Evolutionary conservation across 2,888 invertebrate species (phyloP), one percentile per base, ranked within the genome.

Genomic region (Zygothrica quintamaculata): DNA sequence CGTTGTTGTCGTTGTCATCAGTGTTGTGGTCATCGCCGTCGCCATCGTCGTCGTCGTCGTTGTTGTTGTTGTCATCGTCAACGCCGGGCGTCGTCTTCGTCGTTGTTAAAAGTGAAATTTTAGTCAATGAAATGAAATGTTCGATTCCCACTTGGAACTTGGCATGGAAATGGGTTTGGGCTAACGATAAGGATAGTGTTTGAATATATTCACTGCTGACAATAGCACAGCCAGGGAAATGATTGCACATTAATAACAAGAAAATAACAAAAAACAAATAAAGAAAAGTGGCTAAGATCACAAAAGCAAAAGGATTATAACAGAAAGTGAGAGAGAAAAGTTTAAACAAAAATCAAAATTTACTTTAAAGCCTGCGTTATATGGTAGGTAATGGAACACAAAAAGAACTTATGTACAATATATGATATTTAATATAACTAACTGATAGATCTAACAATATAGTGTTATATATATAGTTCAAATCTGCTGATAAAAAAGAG

Each of bases 81-180:
- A 51, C 48, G 56, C 58, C 65, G 67, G 50, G 18, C 18, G 18
- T 22, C 18, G 18, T 22, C 18, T 22, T 22, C 33, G 18, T 22
- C 18, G 18, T 22, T 22, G 18, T 75, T 76, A 87, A 85, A 87
- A 87, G 88, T 86, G 87, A 87, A 87, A 88, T 85, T 88, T 77
- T 77, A 73, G 73, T 86, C 69, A 77, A 84, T 76, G 72, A 81
- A 85, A 76, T 70, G 62, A 66, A 62, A 70, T 71, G 65, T 36
- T 36, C 58, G 65, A 64, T 65, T 12, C 12, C 8, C 34, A 34
- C 11, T 34, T 34, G 34, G 34, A 11, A 34, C 9, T 12, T 11
- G 34, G 5, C 5, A 4, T 12, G 34, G 34, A 12, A 34, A 4
- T 12, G 36, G 36, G 36, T 12, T 40, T 33, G 53, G 44, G 18